Evolutionary conservation across 2,797 vertebrate genomes (phyloP).

Genomic region (Gallinago nigripennis): DNA sequence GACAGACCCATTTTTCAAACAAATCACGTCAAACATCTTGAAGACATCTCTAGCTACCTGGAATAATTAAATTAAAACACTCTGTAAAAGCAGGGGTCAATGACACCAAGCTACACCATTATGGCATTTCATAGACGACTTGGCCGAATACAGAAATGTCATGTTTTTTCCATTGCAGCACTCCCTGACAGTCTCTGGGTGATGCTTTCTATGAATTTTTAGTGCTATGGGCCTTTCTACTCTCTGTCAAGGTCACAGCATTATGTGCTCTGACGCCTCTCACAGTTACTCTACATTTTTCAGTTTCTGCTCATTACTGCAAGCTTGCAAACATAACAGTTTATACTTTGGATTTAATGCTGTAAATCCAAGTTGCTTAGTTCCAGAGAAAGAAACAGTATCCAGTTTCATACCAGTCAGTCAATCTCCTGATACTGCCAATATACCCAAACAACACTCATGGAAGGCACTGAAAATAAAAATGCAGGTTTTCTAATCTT

Average conservation of each 20-base stretch:
- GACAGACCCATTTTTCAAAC: not conserved
- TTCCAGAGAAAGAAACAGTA: not conserved
- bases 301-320: not conserved
- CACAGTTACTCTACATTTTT: not conserved
- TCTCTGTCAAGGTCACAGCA: constrained; percentile 11
- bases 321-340: not conserved
- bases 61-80: constrained; percentile 13
- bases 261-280: not conserved
- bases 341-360: not conserved
- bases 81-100: not conserved
- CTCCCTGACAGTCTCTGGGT: not conserved
- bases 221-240: not conserved
- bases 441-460: not conserved
- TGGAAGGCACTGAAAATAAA: not conserved
- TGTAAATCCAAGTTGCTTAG: not conserved
- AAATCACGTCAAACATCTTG: not conserved
- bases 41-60: not conserved
- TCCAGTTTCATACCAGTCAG: too few relatives aligned
- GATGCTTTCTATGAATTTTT: constrained; percentile 18
- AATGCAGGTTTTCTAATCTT: not conserved
- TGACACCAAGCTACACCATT: not conserved
- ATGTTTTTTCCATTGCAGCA: not conserved
- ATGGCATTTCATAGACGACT: not conserved
- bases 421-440: not conserved
- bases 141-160: not conserved